Evolutionary conservation across 2,113 vertebrate species (phyloP).

Genomic region (Empidonax traillii): DNA sequence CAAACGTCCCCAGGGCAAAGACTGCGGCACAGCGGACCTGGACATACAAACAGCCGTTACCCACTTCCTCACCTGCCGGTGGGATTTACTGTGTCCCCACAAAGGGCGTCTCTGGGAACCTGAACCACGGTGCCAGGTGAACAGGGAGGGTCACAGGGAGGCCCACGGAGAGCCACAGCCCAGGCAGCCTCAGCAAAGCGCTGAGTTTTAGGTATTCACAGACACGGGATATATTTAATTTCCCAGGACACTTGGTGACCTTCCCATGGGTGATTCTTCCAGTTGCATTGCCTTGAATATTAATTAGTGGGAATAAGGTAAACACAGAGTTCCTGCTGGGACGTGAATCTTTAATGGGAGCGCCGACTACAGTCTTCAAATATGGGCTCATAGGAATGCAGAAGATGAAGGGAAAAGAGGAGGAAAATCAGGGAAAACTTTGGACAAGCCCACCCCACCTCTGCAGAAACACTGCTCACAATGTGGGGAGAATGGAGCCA

Average conservation of each 20-base stretch:
- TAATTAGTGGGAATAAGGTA: not conserved
- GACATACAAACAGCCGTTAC: not conserved
- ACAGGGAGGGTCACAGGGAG: not conserved
- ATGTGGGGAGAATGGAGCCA: not conserved
- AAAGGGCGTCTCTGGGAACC: not conserved
- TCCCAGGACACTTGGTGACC: not conserved
- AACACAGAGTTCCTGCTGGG: not conserved
- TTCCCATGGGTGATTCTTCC: slow-evolving; percentile 20
- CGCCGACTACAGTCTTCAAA: not conserved
- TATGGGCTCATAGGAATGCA: not conserved
- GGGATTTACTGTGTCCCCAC: not conserved
- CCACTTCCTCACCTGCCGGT: not conserved
- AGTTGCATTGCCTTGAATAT: not conserved
- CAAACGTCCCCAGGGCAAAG: slow-evolving; percentile 94
- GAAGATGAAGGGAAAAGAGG: not conserved
- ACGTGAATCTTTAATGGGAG: not conserved
- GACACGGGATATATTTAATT: not conserved
- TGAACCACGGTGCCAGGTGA: not conserved
- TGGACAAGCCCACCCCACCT: not conserved
- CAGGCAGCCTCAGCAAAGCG: not conserved
- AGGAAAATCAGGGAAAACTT: not conserved
- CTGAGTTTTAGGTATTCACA: not conserved
- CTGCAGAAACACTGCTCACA: rapidly evolving
- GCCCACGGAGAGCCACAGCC: not conserved
- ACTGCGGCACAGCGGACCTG: slow-evolving; percentile 95